Conservation (phyloP, 2,888 invertebrate genomes). For the Vanessa cardui region DNA sequence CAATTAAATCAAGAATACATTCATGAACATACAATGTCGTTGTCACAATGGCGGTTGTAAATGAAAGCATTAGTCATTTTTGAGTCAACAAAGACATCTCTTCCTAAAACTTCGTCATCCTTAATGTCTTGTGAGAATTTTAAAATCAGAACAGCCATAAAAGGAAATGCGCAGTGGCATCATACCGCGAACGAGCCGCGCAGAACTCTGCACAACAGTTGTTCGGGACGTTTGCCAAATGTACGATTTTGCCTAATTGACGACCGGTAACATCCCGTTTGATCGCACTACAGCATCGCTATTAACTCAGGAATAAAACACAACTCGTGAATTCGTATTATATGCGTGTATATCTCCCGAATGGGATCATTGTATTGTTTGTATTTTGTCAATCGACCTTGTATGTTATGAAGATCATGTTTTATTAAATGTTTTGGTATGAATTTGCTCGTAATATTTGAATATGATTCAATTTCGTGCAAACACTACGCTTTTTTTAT, state of each 20-base stretch:
- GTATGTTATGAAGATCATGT: background rate
- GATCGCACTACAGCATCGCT: constrained; percentile 64
- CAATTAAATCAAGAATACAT: too few species aligned
- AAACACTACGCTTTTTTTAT: too few species aligned
- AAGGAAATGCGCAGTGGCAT: constrained; percentile 52
- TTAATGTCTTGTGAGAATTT: constrained; percentile 6
- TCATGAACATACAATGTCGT: too few species aligned
- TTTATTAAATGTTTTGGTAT: background rate
- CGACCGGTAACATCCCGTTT: constrained; percentile 69
- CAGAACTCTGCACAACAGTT: constrained; percentile 61
- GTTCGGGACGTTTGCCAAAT: constrained; percentile 76
- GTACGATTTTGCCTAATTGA: constrained; percentile 76
- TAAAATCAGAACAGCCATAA: constrained; percentile 49
- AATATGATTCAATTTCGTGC: too few species aligned
- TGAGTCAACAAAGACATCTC: background rate
- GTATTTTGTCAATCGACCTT: constrained; percentile 1
- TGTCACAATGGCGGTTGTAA: background rate
- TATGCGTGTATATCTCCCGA: constrained; percentile 13
- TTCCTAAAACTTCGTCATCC: background rate
- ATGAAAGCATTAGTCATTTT: background rate
- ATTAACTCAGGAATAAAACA: constrained; percentile 59
- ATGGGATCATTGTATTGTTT: constrained; percentile 13
- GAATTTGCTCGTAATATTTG: too few species aligned
- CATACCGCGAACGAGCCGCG: constrained; percentile 58
- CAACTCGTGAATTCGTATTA: constrained; percentile 27